Conservation (phyloP, 2,888 invertebrate genomes). For the Volucella inanis region DNA sequence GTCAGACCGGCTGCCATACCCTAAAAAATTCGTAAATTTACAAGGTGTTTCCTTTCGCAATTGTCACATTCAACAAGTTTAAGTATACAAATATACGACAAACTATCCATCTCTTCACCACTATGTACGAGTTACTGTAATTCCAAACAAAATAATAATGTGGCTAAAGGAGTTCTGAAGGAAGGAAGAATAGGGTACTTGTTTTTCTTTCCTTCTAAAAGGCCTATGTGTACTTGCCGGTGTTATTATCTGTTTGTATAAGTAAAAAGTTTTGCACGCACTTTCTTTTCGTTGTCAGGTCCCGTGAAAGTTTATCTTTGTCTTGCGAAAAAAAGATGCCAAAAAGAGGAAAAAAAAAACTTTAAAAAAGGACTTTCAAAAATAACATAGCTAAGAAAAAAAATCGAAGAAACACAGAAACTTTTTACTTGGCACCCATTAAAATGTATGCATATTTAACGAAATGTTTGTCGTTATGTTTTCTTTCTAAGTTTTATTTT, state of each 20-base stretch:
- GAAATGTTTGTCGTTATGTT: slow-evolving; percentile 51
- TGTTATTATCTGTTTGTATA: slow-evolving; percentile 55
- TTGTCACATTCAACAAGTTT: too few relatives aligned
- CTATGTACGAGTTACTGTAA: too few relatives aligned
- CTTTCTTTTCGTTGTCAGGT: slow-evolving; percentile 33
- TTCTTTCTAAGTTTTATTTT: slow-evolving; percentile 32
- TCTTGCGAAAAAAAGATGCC: slow-evolving; percentile 4
- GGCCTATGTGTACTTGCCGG: slow-evolving; percentile 11
- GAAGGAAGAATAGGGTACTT: too few relatives aligned
- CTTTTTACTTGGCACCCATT: slow-evolving; percentile 71
- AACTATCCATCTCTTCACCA: too few relatives aligned
- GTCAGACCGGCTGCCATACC: too few relatives aligned
- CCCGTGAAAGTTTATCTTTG: slow-evolving; percentile 49
- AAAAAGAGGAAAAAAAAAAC: background rate
- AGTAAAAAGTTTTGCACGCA: slow-evolving; percentile 51
- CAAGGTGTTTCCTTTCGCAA: too few relatives aligned
- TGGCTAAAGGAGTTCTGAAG: too few relatives aligned
- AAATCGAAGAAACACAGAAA: slow-evolving; percentile 66
- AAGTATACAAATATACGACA: too few relatives aligned
- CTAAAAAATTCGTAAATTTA: too few relatives aligned
- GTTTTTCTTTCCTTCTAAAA: too few relatives aligned
- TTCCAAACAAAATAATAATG: too few relatives aligned
- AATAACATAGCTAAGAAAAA: slow-evolving; percentile 10
- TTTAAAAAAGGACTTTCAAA: slow-evolving; percentile 2
- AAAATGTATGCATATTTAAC: slow-evolving; percentile 66